Evolutionary conservation across 2,797 vertebrate species (phyloP), one percentile per base, ranked within the genome.

Genomic region (Acanthurus leucopareius): DNA sequence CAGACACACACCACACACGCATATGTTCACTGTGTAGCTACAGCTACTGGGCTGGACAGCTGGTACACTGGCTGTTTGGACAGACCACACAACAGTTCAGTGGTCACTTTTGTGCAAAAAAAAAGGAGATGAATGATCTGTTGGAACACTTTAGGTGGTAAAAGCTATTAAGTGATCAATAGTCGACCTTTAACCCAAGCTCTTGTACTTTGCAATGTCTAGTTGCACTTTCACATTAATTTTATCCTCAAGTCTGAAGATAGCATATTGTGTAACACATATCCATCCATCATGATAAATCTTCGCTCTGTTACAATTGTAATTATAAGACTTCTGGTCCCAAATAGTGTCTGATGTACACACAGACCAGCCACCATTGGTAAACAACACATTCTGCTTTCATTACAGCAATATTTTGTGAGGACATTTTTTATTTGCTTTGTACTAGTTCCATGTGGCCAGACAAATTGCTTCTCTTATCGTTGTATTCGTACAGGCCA

Each of bases 341-440:
- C 38, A 73, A 48, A 19, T 17, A 70, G 15, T 47, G 35, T 64
- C 25, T 58, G 51, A 52, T 69, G 49, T 67, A 59, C 40, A 72
- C 59, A 60, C 71, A 48, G 40, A 53, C 48, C 35, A 69, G 73
- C 77, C 71, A 56, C 38, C 64, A 53, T 0, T 14, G 64, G 74
- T 79, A 85, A 88, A 88, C 72, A 79, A 49, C 47, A 61, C 79
- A 79, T 82, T 82, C 80, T 79, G 75, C 42, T 77, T 78, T 84
- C 66, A 79, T 84, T 69, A 69, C 52, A 22, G 17, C 72, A 74
- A 53, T 8, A 38, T 80, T 85, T 77, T 60, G 15, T 48, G 45
- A 65, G 82, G 47, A 77, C 20, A 72, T 73, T 82, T 79, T 52
- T 54, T 56, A 69, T 84, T 84, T 77, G 45, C 45, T 82, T 67